Base-by-base conservation (phyloP, 2,888 invertebrate species). In the Rapana venosa region DNA sequence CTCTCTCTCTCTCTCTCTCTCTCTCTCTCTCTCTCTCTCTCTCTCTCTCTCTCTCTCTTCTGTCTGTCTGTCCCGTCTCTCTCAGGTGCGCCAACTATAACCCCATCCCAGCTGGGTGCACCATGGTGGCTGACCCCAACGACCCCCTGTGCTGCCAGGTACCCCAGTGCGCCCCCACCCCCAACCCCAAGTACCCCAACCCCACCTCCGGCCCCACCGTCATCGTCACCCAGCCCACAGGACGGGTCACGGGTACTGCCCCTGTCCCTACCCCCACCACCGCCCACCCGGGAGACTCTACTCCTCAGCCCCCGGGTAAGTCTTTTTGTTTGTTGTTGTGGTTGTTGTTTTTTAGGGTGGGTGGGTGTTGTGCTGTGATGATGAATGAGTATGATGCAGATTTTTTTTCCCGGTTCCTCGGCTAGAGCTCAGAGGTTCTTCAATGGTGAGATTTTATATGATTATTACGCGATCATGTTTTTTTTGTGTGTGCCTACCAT, bases 61-160 rank as follows among this genome's bases (percentile, higher is more conserved):
- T 66, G 1, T 61, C 17, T 17, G 20, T 35, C 79, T 35, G 17
- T 35, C 83, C 26, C 47, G n/a, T 47, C 26, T 36, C 22, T 83
- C 4, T 1, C 90, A 94, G 94, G 92, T 94, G 94, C 92, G 92
- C 93, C 61, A 90, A 91, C 61, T 93, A 93, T 90, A 85, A 90
- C 32, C 90, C 88, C 86, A 89, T 93, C 26, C 93, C 94, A n/a
- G 17, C 91, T 56, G 87, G 83, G 36, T 94, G 94, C 90, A 93
- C 93, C 11, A 83, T 93, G 89, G 93, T 94, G 56, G 92, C 94
- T 4, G 94, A 94, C 86, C 93, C 94, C 13, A 92, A 91, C 74
- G 93, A 94, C 88, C 94, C 94, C 58, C 83, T 92, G 30, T 94
- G 94, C 90, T 94, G 94, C 88, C 91, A 93, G 92, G 93, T 93